Conservation (phyloP, 35 echinoderm and acorn worm species). For the Apostichopus japonicus region DNA sequence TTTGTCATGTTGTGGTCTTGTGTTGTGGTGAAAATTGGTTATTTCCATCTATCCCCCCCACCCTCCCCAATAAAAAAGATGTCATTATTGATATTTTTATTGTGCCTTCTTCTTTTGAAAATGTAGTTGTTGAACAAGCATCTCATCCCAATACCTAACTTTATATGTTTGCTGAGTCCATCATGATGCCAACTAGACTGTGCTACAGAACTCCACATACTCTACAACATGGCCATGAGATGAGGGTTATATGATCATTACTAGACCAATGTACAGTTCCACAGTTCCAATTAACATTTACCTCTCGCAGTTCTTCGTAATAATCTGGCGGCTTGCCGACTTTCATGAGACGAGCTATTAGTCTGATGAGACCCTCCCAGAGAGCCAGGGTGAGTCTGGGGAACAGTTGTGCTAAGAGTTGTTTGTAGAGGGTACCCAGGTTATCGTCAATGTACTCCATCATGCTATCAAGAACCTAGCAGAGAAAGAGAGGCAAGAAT, state of each 20-base stretch:
- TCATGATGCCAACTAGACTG: no score
- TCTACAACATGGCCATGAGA: not conserved
- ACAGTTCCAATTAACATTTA: not conserved
- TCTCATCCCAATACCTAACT: no score
- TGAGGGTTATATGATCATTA: not conserved
- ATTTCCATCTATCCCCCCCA: no score
- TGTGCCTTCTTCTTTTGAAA: no score
- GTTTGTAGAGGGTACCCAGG: conserved; percentile 91
- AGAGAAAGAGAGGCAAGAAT: not conserved
- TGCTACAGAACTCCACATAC: no score
- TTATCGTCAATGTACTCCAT: conserved; percentile 90
- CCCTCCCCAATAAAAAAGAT: no score
- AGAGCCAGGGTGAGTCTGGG: conserved; percentile 83
- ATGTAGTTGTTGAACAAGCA: no score
- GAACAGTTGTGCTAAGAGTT: conserved; percentile 87
- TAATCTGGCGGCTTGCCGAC: conserved; percentile 73
- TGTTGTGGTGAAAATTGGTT: no score
- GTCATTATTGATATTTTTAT: no score
- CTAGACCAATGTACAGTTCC: not conserved
- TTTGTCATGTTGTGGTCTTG: no score
- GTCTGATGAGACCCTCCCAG: conserved; percentile 76
- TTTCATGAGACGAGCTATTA: conserved; percentile 69
- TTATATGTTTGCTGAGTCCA: no score
- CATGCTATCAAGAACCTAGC: conserved; percentile 78
- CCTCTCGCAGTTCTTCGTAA: conserved; percentile 76